Base-by-base conservation (phyloP, 2,888 invertebrate genomes). In the Gari tellinella region DNA sequence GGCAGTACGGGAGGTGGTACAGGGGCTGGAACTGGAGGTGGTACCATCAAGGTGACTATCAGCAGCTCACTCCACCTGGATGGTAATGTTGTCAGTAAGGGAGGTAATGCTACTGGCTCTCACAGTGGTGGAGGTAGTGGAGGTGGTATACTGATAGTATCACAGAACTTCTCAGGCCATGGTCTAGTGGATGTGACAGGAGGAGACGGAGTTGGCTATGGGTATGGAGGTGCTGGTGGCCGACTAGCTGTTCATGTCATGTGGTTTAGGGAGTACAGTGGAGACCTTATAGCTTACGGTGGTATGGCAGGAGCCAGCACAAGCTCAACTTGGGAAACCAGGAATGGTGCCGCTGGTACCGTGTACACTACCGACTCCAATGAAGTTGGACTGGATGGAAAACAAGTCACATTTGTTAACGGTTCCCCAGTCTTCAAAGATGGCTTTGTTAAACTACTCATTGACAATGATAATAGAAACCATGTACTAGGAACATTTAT, bases 41-140 rank as follows among this genome's bases (percentile, higher is more conserved):
- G 86, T 26, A 60, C 69, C 14, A 78, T 86, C 23, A 53, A 81
- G 37, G 60, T 87, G n/a, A 58, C 70, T 41, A 49, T 88, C 15
- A 74, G 77, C 19, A 63, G 72, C 41, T 67, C 55, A 14, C 69
- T 85, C 14, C 87, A 88, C 55, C 61, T 82, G 17, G 87, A 88
- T 73, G 87, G 87, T 51, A 65, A 74, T 51, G 53, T 86, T n/a
- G 46, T 51, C 21, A 82, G 76, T 17, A 49, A 66, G 19, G 88
- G 88, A 21, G 82, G 79, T 8, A 64, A 76, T 64, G 78, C 84
- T 1, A 53, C 41, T 0, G 73, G 57, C 5, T 45, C 55, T 17
- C 72, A 80, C 61, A 77, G 81, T 62, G 87, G 87, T 31, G 88
- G 85, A 45, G 88, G 87, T n/a, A 85, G 86, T 65, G 88, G 82